A percentile compares a stretch with the other conserved stretches of the same genome.
Evolutionary conservation across 2,113 vertebrate genomes (phyloP).

Genomic region (Turdus rufiventris): DNA sequence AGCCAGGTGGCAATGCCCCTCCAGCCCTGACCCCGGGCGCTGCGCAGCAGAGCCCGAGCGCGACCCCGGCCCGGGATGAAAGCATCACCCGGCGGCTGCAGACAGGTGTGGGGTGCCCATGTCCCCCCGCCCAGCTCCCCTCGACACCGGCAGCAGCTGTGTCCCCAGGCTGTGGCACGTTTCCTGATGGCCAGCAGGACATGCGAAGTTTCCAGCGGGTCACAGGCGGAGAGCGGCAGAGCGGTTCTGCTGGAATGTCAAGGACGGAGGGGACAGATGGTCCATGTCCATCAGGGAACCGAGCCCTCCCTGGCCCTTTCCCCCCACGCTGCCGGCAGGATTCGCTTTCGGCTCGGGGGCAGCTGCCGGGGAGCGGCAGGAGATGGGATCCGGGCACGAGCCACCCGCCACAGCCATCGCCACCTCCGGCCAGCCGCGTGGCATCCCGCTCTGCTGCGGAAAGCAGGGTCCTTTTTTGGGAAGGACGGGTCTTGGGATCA

Average conservation of each 20-base stretch:
- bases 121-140: background rate
- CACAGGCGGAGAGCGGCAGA: background rate
- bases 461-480: background rate
- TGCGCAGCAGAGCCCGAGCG: background rate
- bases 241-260: constrained; percentile 36
- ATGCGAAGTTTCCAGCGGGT: background rate
- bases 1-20: constrained; percentile 53
- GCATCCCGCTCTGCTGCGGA: background rate
- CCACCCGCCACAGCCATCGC: fast-evolving
- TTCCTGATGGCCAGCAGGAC: background rate
- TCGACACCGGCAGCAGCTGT: constrained; percentile 5
- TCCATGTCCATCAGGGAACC: background rate
- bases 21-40: background rate
- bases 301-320: background rate
- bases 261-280: constrained; percentile 58
- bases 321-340: background rate
- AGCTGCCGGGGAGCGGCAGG: too few species aligned
- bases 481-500: background rate
- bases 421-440: background rate
- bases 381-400: background rate
- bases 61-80: background rate
- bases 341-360: background rate
- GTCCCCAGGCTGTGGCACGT: background rate
- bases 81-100: background rate
- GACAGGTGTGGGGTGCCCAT: constrained; percentile 16